A percentile compares a stretch with the other conserved stretches of the same genome.
Conservation (phyloP, 2,797 vertebrate species). For the Cossypha heuglini region DNA sequence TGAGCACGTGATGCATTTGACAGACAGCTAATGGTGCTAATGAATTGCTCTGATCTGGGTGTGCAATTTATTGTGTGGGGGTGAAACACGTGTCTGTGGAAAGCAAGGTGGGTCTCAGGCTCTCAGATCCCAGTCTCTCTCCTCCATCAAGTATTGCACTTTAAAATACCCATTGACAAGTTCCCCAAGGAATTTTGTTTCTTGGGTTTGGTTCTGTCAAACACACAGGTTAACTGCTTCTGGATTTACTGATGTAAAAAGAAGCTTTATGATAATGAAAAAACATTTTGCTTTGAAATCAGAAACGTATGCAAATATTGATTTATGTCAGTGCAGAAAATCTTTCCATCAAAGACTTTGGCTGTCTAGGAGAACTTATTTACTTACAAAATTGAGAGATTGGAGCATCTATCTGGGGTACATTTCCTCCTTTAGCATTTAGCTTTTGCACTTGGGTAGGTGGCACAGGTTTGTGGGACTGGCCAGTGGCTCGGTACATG, state of each 20-base stretch:
- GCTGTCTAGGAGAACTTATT: slow-evolving; percentile 50
- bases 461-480: slow-evolving; percentile 96
- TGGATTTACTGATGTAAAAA: slow-evolving; percentile 52
- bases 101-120: slow-evolving; percentile 1
- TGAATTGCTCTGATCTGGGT: slow-evolving; percentile 43
- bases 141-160: slow-evolving; percentile 80
- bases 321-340: slow-evolving; percentile 46
- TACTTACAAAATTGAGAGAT: slow-evolving; percentile 99
- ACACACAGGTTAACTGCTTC: slow-evolving; percentile 33
- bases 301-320: not conserved
- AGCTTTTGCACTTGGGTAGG: slow-evolving; percentile 98
- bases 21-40: slow-evolving; percentile 59
- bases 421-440: slow-evolving; percentile 90
- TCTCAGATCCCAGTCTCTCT: slow-evolving; percentile 28
- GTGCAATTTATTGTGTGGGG: slow-evolving; percentile 16
- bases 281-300: not conserved
- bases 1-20: slow-evolving; percentile 39
- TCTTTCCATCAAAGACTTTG: slow-evolving; percentile 36
- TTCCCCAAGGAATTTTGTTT: slow-evolving; percentile 29
- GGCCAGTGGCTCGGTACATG: slow-evolving; percentile 96
- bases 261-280: slow-evolving; percentile 24
- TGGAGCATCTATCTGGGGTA: slow-evolving; percentile 93
- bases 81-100: not conserved
- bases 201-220: slow-evolving; percentile 13
- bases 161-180: slow-evolving; percentile 66